A percentile compares a stretch with the other conserved stretches of the same genome.
Conservation (phyloP, 2,888 invertebrate genomes). For the Caenorhabditis plicata region DNA sequence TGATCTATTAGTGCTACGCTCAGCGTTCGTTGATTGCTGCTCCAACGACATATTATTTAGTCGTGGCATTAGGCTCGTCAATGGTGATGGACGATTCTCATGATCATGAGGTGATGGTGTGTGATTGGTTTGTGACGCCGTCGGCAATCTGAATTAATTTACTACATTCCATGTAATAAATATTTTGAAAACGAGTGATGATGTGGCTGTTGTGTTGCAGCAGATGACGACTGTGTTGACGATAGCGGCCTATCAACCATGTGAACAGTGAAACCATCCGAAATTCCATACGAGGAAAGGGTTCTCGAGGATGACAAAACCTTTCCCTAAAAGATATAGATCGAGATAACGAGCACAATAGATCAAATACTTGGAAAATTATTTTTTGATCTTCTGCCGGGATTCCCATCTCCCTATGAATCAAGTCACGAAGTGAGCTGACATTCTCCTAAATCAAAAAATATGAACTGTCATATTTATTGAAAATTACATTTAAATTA, state of each 20-base stretch:
- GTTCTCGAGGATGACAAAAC: not conserved
- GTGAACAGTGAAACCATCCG: slow-evolving; percentile 20
- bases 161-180: no score
- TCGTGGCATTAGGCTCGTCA: not conserved
- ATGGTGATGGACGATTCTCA: not conserved
- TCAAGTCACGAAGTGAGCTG: not conserved
- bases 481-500: slow-evolving; percentile 3
- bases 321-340: no score
- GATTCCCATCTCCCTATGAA: slow-evolving; percentile 4
- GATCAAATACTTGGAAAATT: no score
- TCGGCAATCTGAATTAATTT: no score
- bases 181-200: no score
- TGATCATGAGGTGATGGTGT: not conserved
- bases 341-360: no score
- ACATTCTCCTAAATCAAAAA: slow-evolving; percentile 8
- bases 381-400: slow-evolving; percentile 5
- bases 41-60: slow-evolving; percentile 1
- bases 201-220: not conserved
- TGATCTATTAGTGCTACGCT: not conserved
- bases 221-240: not conserved
- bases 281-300: slow-evolving; percentile 6
- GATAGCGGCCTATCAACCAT: slow-evolving; percentile 9
- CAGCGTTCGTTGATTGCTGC: not conserved
- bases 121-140: not conserved
- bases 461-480: not conserved